These are phyloP conservation scores for Alces alces DNA, from an alignment of 2,113 vertebrate genomes.

Conservation along the genomic window DNA sequence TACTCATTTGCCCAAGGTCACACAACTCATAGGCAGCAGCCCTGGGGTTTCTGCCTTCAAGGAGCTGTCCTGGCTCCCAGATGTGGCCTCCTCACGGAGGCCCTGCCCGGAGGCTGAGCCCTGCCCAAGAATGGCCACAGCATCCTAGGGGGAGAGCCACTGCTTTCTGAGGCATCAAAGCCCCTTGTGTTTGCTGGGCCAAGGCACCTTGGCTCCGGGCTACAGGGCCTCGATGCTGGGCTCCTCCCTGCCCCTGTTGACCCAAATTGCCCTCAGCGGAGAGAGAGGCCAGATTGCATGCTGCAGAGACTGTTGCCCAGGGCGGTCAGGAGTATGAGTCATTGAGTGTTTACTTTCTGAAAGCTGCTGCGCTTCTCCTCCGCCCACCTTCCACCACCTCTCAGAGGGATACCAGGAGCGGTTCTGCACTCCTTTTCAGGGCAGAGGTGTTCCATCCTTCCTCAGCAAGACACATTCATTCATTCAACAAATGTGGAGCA, in stretches of 20 bases:
- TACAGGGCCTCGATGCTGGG: background rate
- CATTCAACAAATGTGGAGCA: background rate
- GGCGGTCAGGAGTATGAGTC: background rate
- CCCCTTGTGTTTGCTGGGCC: slow-evolving; percentile 47
- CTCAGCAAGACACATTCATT: background rate
- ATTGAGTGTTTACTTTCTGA: background rate
- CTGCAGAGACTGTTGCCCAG: background rate
- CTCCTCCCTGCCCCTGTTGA: slow-evolving; percentile 4
- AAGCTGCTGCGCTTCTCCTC: background rate
- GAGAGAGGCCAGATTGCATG: background rate
- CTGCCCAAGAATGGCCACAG: background rate
- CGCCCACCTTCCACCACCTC: background rate
- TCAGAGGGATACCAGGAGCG: background rate
- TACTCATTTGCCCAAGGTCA: background rate
- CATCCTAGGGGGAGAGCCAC: background rate
- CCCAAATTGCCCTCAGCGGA: slow-evolving; percentile 1
- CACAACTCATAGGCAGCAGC: background rate
- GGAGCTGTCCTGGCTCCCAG: background rate
- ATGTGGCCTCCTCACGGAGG: background rate
- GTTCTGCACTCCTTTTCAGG: background rate
- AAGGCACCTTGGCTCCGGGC: slow-evolving; percentile 15
- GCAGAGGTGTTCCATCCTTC: rapidly evolving
- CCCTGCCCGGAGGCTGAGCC: background rate
- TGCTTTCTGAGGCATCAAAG: slow-evolving; percentile 34
- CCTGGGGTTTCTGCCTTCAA: background rate